These are phyloP conservation scores for Syndactyla subalaris DNA, from an alignment of 2,797 vertebrate genomes.

Conservation along the genomic window DNA sequence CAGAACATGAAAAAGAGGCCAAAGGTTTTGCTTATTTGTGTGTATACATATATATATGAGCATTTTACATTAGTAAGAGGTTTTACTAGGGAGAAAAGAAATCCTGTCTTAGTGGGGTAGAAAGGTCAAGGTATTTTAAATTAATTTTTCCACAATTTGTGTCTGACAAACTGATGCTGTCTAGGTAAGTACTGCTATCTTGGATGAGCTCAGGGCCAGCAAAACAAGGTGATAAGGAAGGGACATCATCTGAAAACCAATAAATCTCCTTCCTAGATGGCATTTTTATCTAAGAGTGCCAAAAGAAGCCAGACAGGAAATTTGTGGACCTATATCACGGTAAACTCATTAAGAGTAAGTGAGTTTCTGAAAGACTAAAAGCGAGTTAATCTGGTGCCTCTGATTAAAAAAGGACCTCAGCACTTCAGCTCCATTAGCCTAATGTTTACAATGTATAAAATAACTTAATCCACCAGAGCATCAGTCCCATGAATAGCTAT, in stretches of 20 bases:
- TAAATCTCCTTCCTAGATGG: constrained; percentile 62
- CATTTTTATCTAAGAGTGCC: constrained; percentile 71
- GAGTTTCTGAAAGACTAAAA: constrained; percentile 61
- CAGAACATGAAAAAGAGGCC: neutral
- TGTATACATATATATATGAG: neutral
- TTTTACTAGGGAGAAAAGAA: neutral
- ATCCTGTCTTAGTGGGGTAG: neutral
- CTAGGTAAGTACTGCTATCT: constrained; percentile 44
- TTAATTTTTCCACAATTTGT: constrained; percentile 40
- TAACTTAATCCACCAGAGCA: constrained; percentile 11
- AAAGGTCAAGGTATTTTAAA: constrained; percentile 47
- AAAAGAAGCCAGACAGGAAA: constrained; percentile 67
- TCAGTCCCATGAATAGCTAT: neutral
- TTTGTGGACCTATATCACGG: constrained; percentile 37
- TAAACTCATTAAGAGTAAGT: constrained; percentile 65
- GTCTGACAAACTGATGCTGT: constrained; percentile 32
- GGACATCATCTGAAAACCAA: constrained; percentile 38
- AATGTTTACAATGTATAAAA: constrained; percentile 41
- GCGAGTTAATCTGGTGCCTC: constrained; percentile 48
- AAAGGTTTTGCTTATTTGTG: neutral
- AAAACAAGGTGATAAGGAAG: constrained; percentile 68
- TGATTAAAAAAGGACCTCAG: constrained; percentile 59
- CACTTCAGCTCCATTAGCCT: constrained; percentile 14
- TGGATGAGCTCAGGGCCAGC: constrained; percentile 49
- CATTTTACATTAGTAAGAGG: neutral